These are phyloP conservation scores for Achroia grisella DNA, from an alignment of 1,140 invertebrate genomes.

Conservation along the genomic window DNA sequence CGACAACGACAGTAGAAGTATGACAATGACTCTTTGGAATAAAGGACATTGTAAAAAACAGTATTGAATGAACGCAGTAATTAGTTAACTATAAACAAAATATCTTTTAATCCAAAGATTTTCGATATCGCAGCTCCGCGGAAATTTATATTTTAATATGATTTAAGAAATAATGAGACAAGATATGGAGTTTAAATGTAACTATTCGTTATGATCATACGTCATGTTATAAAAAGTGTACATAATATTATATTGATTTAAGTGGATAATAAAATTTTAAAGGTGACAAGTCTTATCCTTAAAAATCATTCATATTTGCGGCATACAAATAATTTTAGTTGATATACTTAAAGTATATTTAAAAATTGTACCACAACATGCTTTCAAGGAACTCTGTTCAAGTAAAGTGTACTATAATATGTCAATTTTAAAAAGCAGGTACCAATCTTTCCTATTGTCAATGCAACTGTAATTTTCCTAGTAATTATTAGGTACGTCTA, in stretches of 20 bases:
- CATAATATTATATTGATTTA: neutral
- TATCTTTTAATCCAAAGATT: neutral
- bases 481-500: constrained; percentile 1
- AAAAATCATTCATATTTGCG: constrained; percentile 6
- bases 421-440: constrained; percentile 19
- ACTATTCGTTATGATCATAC: constrained; percentile 13
- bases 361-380: constrained; percentile 40
- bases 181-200: constrained; percentile 11
- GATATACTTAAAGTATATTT: constrained; percentile 21
- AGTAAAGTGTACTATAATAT: constrained; percentile 9
- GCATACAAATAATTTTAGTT: constrained; percentile 4
- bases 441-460: constrained; percentile 18
- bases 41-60: too few relatives aligned
- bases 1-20: too few relatives aligned
- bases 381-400: constrained; percentile 25
- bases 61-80: too few relatives aligned
- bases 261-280: neutral
- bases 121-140: constrained; percentile 10
- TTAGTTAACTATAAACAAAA: neutral
- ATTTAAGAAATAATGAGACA: constrained; percentile 17
- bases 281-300: constrained; percentile 1
- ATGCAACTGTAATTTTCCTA: neutral
- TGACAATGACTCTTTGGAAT: too few relatives aligned
- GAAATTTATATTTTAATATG: constrained; percentile 1
- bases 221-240: constrained; percentile 1